Base-by-base conservation (phyloP, 2,113 vertebrate genomes). In the Oriolus oriolus region DNA sequence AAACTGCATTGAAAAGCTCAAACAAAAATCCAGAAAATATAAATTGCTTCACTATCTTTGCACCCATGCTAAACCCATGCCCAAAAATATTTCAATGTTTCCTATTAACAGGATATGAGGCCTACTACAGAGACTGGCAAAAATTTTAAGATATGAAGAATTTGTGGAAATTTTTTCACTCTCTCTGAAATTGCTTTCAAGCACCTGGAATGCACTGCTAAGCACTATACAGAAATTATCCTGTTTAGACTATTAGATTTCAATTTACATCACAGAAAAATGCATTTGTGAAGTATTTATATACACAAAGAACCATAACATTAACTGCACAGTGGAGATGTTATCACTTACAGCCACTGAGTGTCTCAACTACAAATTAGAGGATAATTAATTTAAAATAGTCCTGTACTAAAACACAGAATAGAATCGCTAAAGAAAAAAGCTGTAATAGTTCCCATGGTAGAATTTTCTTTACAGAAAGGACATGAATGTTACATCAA, bases 361-460 rank as follows among this genome's bases (percentile, higher is more conserved):
- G 91, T 85, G 84, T 59, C 81, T 79, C 79, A 49, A 65, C 76
- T 42, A 41, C 88, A 91, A 97, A 94, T 84, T 95, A 92, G 75
- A 90, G 71, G 77, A 92, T 90, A 94, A 96, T 93, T 91, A 96
- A 94, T 97, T 95, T 94, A 68, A 92, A 97, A 95, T 66, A 81
- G 64, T 71, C 69, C 54, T 82, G 20, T 65, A 77, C 68, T 75
- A 81, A 96, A 96, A 91, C 50, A 90, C 12, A 74, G 44, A 93
- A 87, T 52, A 87, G 63, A 78, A 77, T 37, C 84, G 76, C 89
- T 73, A 53, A 91, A 85, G 30, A 18, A 75, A 94, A 90, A 91
- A 97, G 71, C 52, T 92, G 49, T 91, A 94, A 96, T 73, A 94
- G 90, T 52, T 96, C 80, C 74, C 66, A 80, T 54, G 50, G 73